Conservation (phyloP, 2,797 vertebrate species). For the Megaceryle alcyon region DNA sequence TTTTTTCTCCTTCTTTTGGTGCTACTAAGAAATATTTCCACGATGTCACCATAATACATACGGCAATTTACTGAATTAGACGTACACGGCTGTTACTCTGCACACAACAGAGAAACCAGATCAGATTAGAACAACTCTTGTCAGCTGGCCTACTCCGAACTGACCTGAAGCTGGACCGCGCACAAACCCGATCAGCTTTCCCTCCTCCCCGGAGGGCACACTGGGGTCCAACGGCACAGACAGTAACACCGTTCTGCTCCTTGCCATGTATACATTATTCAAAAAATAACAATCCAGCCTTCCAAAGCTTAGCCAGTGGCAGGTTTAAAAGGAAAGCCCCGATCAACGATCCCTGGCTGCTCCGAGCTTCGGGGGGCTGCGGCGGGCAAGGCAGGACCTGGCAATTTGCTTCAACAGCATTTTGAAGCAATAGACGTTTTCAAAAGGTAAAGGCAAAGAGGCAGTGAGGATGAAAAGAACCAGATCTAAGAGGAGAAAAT, state of each 20-base stretch:
- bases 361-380: rapidly evolving
- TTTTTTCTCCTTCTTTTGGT: not conserved
- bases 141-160: conserved; percentile 1
- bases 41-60: conserved; percentile 47
- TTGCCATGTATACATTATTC: not conserved
- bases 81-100: conserved; percentile 27
- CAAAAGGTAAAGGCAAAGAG: not conserved
- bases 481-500: conserved; percentile 16
- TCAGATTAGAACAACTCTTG: conserved; percentile 28
- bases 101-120: conserved; percentile 22
- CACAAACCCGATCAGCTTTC: not conserved
- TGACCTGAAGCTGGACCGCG: conserved; percentile 26
- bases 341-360: not conserved
- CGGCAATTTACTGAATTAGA: conserved; percentile 48
- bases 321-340: not conserved
- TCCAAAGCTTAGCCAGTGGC: not conserved
- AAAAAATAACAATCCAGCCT: not conserved
- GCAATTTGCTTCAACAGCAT: not conserved
- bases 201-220: not conserved
- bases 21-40: conserved; percentile 65
- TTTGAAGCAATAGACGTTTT: not conserved
- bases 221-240: not conserved
- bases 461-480: not conserved
- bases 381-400: not conserved
- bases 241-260: not conserved